Percentiles rank a stretch among this genome's conserved stretches.
Conservation (phyloP, 2,113 vertebrate genomes). For the Poeciliopsis turrubarensis region DNA sequence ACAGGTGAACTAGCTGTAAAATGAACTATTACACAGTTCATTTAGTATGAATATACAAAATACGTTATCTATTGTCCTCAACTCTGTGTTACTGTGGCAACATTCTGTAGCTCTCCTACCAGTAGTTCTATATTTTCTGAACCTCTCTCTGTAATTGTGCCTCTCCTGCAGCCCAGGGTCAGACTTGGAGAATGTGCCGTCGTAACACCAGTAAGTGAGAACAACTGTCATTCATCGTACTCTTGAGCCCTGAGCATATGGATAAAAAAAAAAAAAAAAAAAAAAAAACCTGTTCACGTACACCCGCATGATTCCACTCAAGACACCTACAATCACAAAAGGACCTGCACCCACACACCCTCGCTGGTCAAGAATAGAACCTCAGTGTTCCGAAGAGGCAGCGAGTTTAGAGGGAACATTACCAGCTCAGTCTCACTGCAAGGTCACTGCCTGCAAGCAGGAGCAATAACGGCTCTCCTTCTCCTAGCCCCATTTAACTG, state of each 20-base stretch:
- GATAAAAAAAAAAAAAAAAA: not conserved
- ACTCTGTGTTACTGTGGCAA: constrained; percentile 46
- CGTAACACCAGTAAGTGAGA: constrained; percentile 45
- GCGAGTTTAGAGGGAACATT: constrained; percentile 59
- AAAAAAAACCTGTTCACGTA: not conserved
- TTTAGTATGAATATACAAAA: not conserved
- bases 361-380: constrained; percentile 31
- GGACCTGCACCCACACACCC: not conserved
- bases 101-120: constrained; percentile 22
- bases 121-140: constrained; percentile 12
- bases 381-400: constrained; percentile 34
- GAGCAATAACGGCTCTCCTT: constrained; percentile 64
- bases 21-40: not conserved
- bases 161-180: constrained; percentile 27
- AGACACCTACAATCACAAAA: not conserved
- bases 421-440: constrained; percentile 63
- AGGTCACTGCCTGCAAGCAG: constrained; percentile 74
- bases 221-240: constrained; percentile 28
- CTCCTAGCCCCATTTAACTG: constrained; percentile 79
- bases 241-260: constrained; percentile 2
- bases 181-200: constrained; percentile 33
- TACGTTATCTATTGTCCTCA: constrained; percentile 20
- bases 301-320: not conserved
- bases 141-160: constrained; percentile 31
- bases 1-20: not conserved